A percentile compares a stretch with the other conserved stretches of the same genome.
phyloP scores from a whole-genome alignment of 35 echinoderm and acorn worm species.

The Heliocidaris erythrogramma region DNA sequence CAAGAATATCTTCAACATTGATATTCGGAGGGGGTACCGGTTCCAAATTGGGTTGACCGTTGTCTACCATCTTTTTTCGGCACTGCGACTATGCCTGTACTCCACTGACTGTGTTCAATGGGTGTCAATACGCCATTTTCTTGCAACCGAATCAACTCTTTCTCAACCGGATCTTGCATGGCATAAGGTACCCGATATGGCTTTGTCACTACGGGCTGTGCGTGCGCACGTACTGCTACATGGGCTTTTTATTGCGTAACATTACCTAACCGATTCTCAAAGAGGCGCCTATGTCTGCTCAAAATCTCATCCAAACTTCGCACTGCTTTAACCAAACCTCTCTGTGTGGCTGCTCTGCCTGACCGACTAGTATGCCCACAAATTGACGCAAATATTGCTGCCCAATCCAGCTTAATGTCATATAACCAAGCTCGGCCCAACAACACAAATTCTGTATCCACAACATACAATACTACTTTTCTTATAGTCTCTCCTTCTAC shows the following conservation, averaged over 20 bases:
- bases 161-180: slow-evolving; percentile 45
- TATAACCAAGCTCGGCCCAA: no score
- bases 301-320: slow-evolving; percentile 26
- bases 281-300: slow-evolving; percentile 39
- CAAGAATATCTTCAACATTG: slow-evolving; percentile 53
- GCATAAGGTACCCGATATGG: slow-evolving; percentile 59
- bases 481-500: no score
- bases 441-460: no score
- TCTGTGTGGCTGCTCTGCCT: no score
- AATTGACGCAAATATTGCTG: no score
- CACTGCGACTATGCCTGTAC: slow-evolving; percentile 29
- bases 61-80: slow-evolving; percentile 46
- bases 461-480: no score
- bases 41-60: slow-evolving; percentile 45
- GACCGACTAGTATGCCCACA: no score
- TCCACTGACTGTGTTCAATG: slow-evolving; percentile 34
- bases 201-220: slow-evolving; percentile 40
- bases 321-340: not conserved
- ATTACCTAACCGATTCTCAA: slow-evolving; percentile 54
- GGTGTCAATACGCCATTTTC: slow-evolving; percentile 36
- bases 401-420: no score
- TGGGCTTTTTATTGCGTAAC: slow-evolving; percentile 54
- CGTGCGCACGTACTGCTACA: slow-evolving; percentile 10
- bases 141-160: slow-evolving; percentile 40
- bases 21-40: slow-evolving; percentile 53